Evolutionary conservation across 23 tunicate genomes (phyloP).

Genomic region (Botrylloides violaceus): DNA sequence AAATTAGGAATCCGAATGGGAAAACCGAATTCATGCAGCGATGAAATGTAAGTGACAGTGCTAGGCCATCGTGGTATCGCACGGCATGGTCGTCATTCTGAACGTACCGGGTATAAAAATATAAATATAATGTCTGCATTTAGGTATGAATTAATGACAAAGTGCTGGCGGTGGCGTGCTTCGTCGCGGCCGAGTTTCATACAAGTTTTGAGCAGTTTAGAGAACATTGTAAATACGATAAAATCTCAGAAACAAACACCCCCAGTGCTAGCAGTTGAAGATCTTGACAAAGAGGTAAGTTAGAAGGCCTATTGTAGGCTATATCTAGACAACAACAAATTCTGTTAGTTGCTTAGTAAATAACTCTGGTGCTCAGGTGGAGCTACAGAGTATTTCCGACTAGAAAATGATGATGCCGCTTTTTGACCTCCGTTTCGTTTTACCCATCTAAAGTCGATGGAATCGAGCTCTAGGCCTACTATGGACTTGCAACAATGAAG

Average conservation of each 20-base stretch:
- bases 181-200: constrained; percentile 59
- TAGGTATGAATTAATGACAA: constrained; percentile 59
- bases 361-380: no score
- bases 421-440: no score
- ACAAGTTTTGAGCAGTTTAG: not conserved
- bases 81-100: no score
- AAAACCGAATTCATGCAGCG: constrained; percentile 59
- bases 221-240: not conserved
- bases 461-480: no score
- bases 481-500: no score
- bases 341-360: no score
- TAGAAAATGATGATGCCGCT: no score
- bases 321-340: not conserved
- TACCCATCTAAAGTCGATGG: no score
- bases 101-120: no score
- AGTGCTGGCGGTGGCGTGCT: constrained; percentile 83
- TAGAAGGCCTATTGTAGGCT: not conserved
- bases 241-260: no score
- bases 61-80: not conserved
- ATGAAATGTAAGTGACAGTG: constrained; percentile 33
- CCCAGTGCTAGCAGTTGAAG: not conserved
- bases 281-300: constrained; percentile 9
- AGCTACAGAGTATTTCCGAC: no score
- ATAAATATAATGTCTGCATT: not conserved
- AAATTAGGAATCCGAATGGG: constrained; percentile 60